Percentiles rank a stretch among this genome's conserved stretches.
Conservation (phyloP, 2,888 invertebrate species). For the Dexiosoma caninum region DNA sequence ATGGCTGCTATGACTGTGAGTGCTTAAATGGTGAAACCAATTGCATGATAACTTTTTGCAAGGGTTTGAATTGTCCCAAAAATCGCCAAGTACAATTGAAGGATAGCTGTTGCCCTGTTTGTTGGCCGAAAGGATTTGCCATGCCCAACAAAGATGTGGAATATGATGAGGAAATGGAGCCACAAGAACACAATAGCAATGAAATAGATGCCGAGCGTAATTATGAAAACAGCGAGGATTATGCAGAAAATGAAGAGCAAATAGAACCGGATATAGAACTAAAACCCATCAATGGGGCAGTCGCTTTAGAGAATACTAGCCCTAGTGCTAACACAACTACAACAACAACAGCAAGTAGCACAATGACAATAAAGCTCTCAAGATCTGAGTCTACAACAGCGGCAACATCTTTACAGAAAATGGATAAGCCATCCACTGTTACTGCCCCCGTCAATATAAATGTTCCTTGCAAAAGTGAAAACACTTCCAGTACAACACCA, state of each 20-base stretch:
- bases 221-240: conserved; percentile 49
- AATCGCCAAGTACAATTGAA: conserved; percentile 71
- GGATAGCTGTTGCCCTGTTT: conserved; percentile 75
- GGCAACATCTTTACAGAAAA: background rate
- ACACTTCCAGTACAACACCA: conserved; percentile 6
- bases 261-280: conserved; percentile 50
- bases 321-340: background rate
- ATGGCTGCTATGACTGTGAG: conserved; percentile 74
- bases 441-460: conserved; percentile 17
- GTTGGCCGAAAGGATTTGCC: conserved; percentile 73
- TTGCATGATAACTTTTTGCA: conserved; percentile 73
- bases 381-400: background rate
- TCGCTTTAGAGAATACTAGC: background rate
- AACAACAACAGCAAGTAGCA: conserved; percentile 14
- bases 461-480: conserved; percentile 43
- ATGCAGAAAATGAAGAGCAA: conserved; percentile 54
- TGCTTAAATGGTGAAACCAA: conserved; percentile 74
- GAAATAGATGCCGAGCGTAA: conserved; percentile 26
- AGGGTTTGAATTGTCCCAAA: conserved; percentile 71
- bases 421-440: background rate
- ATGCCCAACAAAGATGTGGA: conserved; percentile 69
- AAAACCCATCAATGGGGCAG: conserved; percentile 31
- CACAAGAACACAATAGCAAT: conserved; percentile 19
- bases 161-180: conserved; percentile 64
- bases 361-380: background rate